Evolutionary conservation across 1,140 invertebrate genomes (phyloP).

Genomic region (Drosophila ercepeae): DNA sequence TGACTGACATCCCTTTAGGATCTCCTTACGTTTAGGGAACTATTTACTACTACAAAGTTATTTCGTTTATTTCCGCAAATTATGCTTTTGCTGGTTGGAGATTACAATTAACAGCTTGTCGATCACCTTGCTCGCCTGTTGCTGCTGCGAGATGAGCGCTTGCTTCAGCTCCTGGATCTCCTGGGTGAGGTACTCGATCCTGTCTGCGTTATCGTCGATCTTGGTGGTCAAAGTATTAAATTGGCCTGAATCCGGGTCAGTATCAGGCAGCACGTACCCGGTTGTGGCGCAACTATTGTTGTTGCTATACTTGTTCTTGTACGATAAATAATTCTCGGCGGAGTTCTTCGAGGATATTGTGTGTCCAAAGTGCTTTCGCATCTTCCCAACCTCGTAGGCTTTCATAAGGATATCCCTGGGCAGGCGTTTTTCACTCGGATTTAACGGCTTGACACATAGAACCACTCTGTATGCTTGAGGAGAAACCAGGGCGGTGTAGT

Average conservation of each 20-base stretch:
- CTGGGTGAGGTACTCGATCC: conserved; percentile 86
- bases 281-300: conserved; percentile 85
- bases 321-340: conserved; percentile 85
- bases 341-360: conserved; percentile 87
- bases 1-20: conserved; percentile 2
- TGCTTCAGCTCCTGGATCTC: conserved; percentile 88
- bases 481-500: conserved; percentile 89
- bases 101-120: conserved; percentile 82
- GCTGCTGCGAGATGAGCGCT: conserved; percentile 84
- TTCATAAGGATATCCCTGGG: conserved; percentile 90
- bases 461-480: conserved; percentile 91
- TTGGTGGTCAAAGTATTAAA: conserved; percentile 86
- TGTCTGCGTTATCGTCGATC: conserved; percentile 87
- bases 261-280: conserved; percentile 83
- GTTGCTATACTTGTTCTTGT: conserved; percentile 87
- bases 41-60: conserved; percentile 41
- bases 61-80: conserved; percentile 72
- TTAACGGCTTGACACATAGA: conserved; percentile 90
- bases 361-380: conserved; percentile 88
- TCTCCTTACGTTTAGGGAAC: conserved; percentile 12
- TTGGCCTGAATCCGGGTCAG: conserved; percentile 77
- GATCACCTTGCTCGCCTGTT: conserved; percentile 83
- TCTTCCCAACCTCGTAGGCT: conserved; percentile 90
- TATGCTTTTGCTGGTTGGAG: conserved; percentile 82
- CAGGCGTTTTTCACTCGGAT: conserved; percentile 91